Evolutionary conservation across 1,140 invertebrate species (phyloP), one percentile per base, ranked within the genome.

Genomic region (Adelges cooleyi): DNA sequence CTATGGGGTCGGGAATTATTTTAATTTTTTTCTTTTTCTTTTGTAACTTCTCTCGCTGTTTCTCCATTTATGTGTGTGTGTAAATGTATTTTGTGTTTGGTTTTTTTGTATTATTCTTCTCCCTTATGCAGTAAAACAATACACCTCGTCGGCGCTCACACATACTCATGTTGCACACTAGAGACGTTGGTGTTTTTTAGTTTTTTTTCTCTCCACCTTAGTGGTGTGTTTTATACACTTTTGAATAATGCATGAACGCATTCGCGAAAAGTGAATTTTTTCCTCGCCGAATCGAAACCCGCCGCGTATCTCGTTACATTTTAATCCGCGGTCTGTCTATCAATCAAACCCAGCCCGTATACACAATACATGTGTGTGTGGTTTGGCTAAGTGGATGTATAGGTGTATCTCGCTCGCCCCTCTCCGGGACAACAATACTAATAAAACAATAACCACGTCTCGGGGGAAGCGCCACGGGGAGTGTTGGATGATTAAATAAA

Each of bases 111-210:
- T n/a, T n/a, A n/a, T n/a, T n/a, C n/a, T n/a, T n/a, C n/a, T n/a
- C n/a, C n/a, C n/a, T n/a, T n/a, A 11, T 11, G 29, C 29, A 33
- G 56, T 62, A 62, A 62, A 62, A 62, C 56, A 62, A 62, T 62
- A 62, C n/a, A n/a, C 56, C 54, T 33, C 11, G 29, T 33, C 11
- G 29, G 38, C 23, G 38, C 42, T 25, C 18, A 54, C 9, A 40
- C 29, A 15, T n/a, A 11, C 38, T 8, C 10, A 17, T 38, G 33
- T 27, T 20, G 46, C 42, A 48, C 25, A 33, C 44, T 62, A 36
- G n/a, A 13, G 36, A 56, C 53, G 36, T 59, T 59, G 15, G 15
- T n/a, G n/a, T n/a, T n/a, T 11, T 33, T 33, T 6, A 33, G 29
- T 33, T 33, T 33, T 33, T 33, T 33, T 11, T 6, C 11, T 6